These are phyloP conservation scores for Tholera decimalis DNA, from an alignment of 2,888 invertebrate genomes.

Conservation along the genomic window DNA sequence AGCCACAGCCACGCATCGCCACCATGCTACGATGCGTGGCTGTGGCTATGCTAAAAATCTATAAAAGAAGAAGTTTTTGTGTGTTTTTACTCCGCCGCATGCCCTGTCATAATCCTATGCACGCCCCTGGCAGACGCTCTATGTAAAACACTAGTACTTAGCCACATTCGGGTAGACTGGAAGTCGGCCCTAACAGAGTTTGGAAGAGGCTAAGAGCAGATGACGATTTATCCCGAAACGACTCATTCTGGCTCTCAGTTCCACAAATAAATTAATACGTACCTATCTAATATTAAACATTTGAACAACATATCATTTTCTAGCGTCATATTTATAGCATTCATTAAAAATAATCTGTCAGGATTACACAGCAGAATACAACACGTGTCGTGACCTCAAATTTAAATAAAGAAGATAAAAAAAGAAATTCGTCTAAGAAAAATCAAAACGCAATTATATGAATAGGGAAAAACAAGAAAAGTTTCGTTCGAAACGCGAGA, in stretches of 20 bases:
- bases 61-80: too few relatives aligned
- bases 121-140: too few relatives aligned
- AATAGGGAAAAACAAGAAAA: constrained; percentile 57
- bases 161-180: too few relatives aligned
- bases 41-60: too few relatives aligned
- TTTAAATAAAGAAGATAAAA: constrained; percentile 43
- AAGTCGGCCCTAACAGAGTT: too few relatives aligned
- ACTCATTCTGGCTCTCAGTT: background rate
- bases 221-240: background rate
- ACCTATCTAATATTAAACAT: constrained; percentile 18
- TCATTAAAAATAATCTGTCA: constrained; percentile 21
- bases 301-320: constrained; percentile 23
- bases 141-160: too few relatives aligned
- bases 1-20: too few relatives aligned
- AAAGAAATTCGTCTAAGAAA: constrained; percentile 47
- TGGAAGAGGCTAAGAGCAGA: too few relatives aligned
- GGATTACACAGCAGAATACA: constrained; percentile 21
- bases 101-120: too few relatives aligned
- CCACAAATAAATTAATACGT: constrained; percentile 12
- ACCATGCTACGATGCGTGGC: too few relatives aligned
- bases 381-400: constrained; percentile 35
- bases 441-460: constrained; percentile 69
- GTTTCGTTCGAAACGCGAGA: constrained; percentile 62
- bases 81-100: too few relatives aligned
- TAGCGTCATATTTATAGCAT: constrained; percentile 7